phyloP scores from a whole-genome alignment of 2,888 invertebrate genomes.

The Xylota sylvarum region DNA sequence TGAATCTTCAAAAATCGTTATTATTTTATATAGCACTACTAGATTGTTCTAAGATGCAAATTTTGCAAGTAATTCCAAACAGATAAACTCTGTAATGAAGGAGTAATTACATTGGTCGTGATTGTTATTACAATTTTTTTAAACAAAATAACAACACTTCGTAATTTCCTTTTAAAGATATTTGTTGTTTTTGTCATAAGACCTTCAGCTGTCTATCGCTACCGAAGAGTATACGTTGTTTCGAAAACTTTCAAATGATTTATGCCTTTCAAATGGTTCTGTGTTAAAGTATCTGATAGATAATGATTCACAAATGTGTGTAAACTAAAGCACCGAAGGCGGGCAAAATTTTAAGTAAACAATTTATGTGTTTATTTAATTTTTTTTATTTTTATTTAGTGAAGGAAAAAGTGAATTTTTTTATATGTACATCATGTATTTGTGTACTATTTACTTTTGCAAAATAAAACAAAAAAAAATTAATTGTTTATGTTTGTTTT shows the following conservation, averaged over 20 bases:
- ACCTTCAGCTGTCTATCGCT: neutral
- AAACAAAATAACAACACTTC: too few species aligned
- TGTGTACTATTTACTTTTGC: neutral
- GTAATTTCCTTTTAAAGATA: too few species aligned
- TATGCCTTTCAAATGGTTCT: neutral
- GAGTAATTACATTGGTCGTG: too few species aligned
- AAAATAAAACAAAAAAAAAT: neutral
- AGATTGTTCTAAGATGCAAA: too few species aligned
- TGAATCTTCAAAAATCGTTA: too few species aligned
- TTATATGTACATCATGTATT: neutral
- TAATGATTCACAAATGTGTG: neutral
- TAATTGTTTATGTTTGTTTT: neutral
- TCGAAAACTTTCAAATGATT: neutral
- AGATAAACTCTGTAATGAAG: too few species aligned
- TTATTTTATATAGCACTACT: too few species aligned
- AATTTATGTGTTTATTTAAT: conserved; percentile 4
- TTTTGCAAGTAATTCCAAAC: too few species aligned
- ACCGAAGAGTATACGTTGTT: neutral
- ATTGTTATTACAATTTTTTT: too few species aligned
- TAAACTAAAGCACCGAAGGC: neutral
- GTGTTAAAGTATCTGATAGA: neutral
- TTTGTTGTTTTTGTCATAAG: neutral
- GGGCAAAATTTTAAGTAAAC: neutral
- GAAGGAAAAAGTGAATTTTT: conserved; percentile 28
- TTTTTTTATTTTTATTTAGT: neutral